Base-by-base conservation (phyloP, 1,140 invertebrate genomes). In the Drosophila nigrodunni region DNA sequence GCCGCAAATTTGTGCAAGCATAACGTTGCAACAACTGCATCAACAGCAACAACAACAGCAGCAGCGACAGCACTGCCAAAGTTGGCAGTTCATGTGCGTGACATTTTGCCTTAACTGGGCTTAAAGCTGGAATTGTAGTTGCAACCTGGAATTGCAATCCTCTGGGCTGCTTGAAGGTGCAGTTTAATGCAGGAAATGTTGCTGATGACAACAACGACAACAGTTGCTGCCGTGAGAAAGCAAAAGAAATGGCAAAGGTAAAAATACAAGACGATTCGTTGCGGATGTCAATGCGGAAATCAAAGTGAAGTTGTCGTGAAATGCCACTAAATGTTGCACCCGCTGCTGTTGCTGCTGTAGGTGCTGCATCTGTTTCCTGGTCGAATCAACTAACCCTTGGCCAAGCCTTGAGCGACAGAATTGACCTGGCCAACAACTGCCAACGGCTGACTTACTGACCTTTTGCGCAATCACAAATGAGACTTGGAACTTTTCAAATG, bases 261-360 rank as follows among this genome's bases (percentile, higher is more conserved):
- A 73, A 44, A 70, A 67, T 34, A 34, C 57, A 60, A 82, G 71
- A 79, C 30, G 25, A 43, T 57, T 25, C 37, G 46, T 70, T 74
- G 73, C 80, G 80, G 80, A 83, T 83, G 80, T 83, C 80, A 83
- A 83, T 86, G 82, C 82, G 82, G 82, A 86, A 86, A 86, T 81
- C 69, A 46, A 55, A n/a, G 10, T 72, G 55, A 77, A 82, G 72
- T 82, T 82, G 83, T 88, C 82, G 80, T 82, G 83, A 87, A 87
- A 82, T 87, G 79, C 76, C 83, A 76, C 62, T 79, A 82, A 82
- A 75, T 69, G 82, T 75, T 62, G 59, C 66, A 9, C 62, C 39
- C 37, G 7, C 35, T 18, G 62, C 30, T 30, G 57, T 21, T 30
- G 7, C n/a, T 30, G 25, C 7, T 11, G 61, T 37, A 35, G 58